Evolutionary conservation across 2,113 vertebrate genomes (phyloP).

Genomic region (Sinocyclocheilus maitianheensis): DNA sequence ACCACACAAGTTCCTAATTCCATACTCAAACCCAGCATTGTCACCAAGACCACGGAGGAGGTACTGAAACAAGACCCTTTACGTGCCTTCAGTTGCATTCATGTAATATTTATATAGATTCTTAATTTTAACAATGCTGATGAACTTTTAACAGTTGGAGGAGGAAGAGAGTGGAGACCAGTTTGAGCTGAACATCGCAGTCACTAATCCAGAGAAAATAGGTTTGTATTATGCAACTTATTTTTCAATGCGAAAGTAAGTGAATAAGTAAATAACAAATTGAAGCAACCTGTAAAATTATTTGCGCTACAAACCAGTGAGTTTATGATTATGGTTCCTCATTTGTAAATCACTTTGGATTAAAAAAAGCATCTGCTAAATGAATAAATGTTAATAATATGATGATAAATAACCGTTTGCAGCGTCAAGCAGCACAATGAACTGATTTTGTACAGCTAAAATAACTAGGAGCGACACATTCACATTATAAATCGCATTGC

Average conservation of each 20-base stretch:
- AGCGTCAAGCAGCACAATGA: not conserved
- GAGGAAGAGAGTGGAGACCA: constrained; percentile 89
- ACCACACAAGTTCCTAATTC: constrained; percentile 57
- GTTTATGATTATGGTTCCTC: no score
- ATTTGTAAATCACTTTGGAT: no score
- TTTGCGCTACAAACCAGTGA: no score
- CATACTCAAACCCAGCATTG: constrained; percentile 66
- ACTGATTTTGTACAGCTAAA: not conserved
- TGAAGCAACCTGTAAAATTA: no score
- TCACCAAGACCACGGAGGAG: constrained; percentile 83
- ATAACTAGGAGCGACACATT: not conserved
- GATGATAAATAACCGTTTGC: not conserved
- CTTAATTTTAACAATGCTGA: not conserved
- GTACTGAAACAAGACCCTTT: constrained; percentile 66
- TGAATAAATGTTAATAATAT: not conserved
- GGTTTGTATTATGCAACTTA: constrained; percentile 76
- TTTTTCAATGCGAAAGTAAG: not conserved
- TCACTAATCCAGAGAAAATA: constrained; percentile 95
- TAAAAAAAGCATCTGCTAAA: no score
- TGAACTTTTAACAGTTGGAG: constrained; percentile 68
- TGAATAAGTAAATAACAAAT: no score
- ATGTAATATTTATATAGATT: not conserved
- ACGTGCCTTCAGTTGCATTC: not conserved
- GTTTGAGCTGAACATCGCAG: constrained; percentile 90
- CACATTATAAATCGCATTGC: not conserved